Conservation (phyloP, 2,113 vertebrate genomes). For the Tachycineta bicolor region DNA sequence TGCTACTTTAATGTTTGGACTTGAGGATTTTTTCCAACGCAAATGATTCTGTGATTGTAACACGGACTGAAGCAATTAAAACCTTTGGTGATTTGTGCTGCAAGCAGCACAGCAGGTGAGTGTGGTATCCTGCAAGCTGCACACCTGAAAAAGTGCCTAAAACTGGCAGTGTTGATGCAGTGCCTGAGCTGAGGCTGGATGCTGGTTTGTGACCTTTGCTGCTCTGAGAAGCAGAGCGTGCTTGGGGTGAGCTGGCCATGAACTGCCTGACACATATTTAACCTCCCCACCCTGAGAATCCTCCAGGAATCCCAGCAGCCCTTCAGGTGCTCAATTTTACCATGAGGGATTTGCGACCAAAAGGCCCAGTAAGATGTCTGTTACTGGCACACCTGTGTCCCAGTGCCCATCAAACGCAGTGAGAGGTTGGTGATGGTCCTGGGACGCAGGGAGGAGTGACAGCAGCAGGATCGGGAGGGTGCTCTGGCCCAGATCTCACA, state of each 20-base stretch:
- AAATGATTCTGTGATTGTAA: neutral
- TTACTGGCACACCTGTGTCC: neutral
- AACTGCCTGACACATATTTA: neutral
- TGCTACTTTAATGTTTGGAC: neutral
- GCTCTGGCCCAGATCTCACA: neutral
- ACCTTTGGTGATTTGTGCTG: neutral
- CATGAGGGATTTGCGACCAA: neutral
- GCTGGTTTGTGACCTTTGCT: neutral
- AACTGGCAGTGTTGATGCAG: neutral
- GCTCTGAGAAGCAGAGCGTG: neutral
- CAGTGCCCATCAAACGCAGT: neutral
- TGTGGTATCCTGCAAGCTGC: neutral
- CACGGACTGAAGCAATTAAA: neutral
- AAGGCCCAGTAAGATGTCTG: neutral
- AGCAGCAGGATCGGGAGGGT: neutral
- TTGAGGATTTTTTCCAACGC: neutral
- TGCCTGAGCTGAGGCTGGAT: neutral
- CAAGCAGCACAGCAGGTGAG: neutral
- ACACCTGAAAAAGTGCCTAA: neutral
- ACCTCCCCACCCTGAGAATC: neutral
- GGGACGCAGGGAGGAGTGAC: neutral
- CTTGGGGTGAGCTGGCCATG: neutral
- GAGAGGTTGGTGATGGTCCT: neutral
- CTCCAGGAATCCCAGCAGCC: neutral
- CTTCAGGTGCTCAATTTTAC: neutral